phyloP scores from a whole-genome alignment of 2,797 vertebrate genomes.

The Pelobates cultripes region DNA sequence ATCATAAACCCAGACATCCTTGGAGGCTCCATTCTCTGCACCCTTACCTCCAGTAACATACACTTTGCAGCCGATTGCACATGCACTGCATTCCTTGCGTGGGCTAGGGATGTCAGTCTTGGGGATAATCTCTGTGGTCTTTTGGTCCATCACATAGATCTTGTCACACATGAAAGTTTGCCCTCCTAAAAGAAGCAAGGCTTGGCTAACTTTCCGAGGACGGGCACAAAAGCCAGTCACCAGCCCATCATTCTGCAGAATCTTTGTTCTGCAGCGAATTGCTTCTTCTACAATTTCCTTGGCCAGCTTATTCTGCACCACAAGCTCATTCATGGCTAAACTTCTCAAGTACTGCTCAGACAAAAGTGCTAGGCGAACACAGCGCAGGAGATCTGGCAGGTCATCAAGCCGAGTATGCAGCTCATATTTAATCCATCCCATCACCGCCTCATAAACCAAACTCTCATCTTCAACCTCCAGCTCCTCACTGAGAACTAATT shows the following conservation, averaged over 20 bases:
- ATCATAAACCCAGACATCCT: constrained; percentile 87
- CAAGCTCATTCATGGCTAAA: constrained; percentile 78
- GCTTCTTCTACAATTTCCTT: constrained; percentile 84
- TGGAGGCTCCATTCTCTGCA: constrained; percentile 84
- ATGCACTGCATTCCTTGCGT: constrained; percentile 85
- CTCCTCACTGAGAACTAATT: constrained; percentile 83
- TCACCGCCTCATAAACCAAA: constrained; percentile 82
- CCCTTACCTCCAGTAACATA: constrained; percentile 84
- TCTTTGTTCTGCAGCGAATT: constrained; percentile 81
- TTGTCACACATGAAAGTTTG: constrained; percentile 89
- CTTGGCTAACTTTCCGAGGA: constrained; percentile 83
- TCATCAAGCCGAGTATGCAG: constrained; percentile 72
- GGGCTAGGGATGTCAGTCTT: constrained; percentile 86
- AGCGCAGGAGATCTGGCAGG: constrained; percentile 78
- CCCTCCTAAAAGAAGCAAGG: constrained; percentile 81
- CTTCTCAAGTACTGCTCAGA: constrained; percentile 80
- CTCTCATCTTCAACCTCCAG: constrained; percentile 85
- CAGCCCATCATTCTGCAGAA: constrained; percentile 84
- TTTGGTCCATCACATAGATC: constrained; percentile 83
- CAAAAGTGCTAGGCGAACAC: constrained; percentile 80
- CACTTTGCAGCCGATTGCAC: constrained; percentile 85
- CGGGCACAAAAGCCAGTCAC: constrained; percentile 83
- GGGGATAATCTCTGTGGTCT: constrained; percentile 83
- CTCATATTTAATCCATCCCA: constrained; percentile 83
- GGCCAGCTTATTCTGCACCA: constrained; percentile 82